Evolutionary conservation across 2,797 vertebrate species (phyloP), one percentile per base, ranked within the genome.

Genomic region (Tarsius wallacei): DNA sequence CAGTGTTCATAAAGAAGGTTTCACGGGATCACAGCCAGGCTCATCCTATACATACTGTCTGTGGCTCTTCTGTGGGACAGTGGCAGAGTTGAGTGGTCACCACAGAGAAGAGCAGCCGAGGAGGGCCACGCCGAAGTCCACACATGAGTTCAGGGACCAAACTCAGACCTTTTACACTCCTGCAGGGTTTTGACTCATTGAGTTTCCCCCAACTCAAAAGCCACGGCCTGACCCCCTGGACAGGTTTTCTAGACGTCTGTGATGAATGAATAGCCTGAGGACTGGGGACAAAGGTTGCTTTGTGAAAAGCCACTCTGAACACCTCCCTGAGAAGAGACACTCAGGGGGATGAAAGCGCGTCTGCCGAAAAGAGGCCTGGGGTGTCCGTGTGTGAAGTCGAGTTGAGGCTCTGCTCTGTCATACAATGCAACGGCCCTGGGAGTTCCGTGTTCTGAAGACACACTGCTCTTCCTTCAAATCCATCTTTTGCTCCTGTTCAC

Each of bases 271-370:
- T 81, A 97, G 73, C 28, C 76, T 4, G 19, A 89, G 85, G 70
- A 90, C 73, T n/a, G 61, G 36, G 77, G 91, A 91, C 96, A 88
- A 97, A 97, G 97, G 90, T 14, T 77, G 55, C 76, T 95, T 97
- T 95, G 94, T 94, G 76, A 95, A 95, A 96, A 92, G 77, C 33
- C 82, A 71, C 73, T 97, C 91, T 93, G 88, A 96, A 97, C 82
- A 86, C 53, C 24, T 87, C 57, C 49, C 87, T 42, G 73, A 96
- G 90, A 95, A 93, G 94, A 96, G 74, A 73, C 85, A 92, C 55
- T 91, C 88, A 51, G 53, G 95, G 47, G 74, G 68, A 97, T 97
- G 73, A 97, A 96, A 96, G 64, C 11, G 15, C 84, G 87, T 81
- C 55, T 36, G 22, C 47, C 70, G 78, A 80, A 97, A 94, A 74